Evolutionary conservation across 2,113 vertebrate species (phyloP), one percentile per base, ranked within the genome.

Genomic region (Pangasianodon gigas): DNA sequence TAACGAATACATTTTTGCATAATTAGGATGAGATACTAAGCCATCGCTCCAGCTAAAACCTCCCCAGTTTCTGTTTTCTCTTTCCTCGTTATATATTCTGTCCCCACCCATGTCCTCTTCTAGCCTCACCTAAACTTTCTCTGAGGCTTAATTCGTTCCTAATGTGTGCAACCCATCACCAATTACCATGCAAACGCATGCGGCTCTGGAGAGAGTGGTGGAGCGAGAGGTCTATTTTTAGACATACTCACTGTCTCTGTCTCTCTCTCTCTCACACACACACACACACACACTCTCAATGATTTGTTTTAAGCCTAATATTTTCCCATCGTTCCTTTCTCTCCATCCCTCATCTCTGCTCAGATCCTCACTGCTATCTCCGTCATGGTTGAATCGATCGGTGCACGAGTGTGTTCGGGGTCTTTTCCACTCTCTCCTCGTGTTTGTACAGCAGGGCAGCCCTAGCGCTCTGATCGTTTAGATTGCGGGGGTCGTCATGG

Each of bases 401-500:
- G 37, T 89, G 29, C 37, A 82, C 24, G 26, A 88, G 48, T 83
- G 58, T 82, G 60, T 81, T 56, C 69, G 26, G 74, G 82, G 58
- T 90, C 91, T 90, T 90, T 86, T 88, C 75, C 69, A 83, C 77
- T 87, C 79, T 60, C 84, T 87, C 58, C 48, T 74, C 52, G 71
- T 92, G 88, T 91, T 92, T 92, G 89, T 91, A 91, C 88, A 92
- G 80, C 67, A 62, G 90, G 86, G 88, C 65, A 37, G 65, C 82
- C 75, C 75, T 48, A 86, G 71, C 46, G 21, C 69, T 44, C 85
- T 48, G 84, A 91, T 92, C 75, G 80, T 85, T 92, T 91, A 89
- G 90, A 92, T 92, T 90, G 89, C 84, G 87, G 69, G 84, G 79
- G 89, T 92, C 87, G 87, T 67, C 92, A 90, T 91, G 89, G 92